Conservation (phyloP, 2,113 vertebrate species). For the Haemorhous mexicanus region DNA sequence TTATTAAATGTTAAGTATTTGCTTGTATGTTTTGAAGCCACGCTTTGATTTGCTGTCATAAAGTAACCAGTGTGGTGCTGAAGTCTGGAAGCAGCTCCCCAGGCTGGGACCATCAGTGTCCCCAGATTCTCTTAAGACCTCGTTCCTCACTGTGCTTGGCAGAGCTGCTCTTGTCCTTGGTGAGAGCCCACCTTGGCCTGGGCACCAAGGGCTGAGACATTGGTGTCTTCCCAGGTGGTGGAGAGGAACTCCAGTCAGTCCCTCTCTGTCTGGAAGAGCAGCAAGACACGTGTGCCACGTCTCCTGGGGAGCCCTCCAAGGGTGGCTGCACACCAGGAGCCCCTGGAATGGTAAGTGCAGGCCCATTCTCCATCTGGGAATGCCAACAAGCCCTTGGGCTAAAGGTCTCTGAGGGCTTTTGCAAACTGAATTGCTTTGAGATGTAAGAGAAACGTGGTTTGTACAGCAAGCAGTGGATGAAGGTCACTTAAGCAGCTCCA, state of each 20-base stretch:
- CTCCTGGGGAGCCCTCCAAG: background rate
- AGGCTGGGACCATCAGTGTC: background rate
- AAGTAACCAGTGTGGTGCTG: background rate
- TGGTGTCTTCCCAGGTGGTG: background rate
- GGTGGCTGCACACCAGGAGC: background rate
- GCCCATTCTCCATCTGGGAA: background rate
- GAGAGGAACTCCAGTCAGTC: background rate
- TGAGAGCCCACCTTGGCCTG: background rate
- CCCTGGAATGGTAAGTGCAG: background rate
- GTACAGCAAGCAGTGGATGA: background rate
- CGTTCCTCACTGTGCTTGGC: too few species aligned
- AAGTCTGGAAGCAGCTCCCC: background rate
- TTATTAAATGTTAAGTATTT: background rate
- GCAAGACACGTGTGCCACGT: rapidly evolving
- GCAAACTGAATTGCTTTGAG: background rate
- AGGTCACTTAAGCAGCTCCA: background rate
- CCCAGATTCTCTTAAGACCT: background rate
- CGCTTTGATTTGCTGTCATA: background rate
- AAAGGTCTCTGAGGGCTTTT: background rate
- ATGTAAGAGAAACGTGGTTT: background rate
- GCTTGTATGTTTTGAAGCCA: background rate
- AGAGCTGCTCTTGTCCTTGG: background rate
- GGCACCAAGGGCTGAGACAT: background rate
- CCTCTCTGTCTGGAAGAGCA: rapidly evolving
- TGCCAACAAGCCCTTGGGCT: rapidly evolving